Percentiles rank a stretch among this genome's conserved stretches.
Conservation (phyloP, 1,140 invertebrate genomes). For the Megalonaias nervosa region DNA sequence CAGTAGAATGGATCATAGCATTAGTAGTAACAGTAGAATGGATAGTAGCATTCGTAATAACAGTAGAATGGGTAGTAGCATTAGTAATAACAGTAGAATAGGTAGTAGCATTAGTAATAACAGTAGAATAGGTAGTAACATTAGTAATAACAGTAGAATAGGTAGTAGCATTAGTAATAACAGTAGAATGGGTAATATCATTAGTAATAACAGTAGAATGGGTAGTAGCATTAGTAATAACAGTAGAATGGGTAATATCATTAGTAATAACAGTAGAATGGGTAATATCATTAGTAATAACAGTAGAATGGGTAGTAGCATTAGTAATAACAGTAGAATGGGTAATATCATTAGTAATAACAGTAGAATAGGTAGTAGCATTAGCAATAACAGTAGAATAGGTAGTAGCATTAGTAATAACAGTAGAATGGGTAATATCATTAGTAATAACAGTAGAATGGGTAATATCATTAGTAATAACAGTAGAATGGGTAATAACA, state of each 20-base stretch:
- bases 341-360: constrained; percentile 21
- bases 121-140: background rate
- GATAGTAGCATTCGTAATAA: no score
- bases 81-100: background rate
- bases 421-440: constrained; percentile 21
- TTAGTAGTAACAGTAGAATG: background rate
- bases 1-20: constrained; percentile 4
- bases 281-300: no score
- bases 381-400: constrained; percentile 16
- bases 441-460: constrained; percentile 21
- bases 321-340: constrained; percentile 10
- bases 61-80: background rate
- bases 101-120: background rate
- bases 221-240: constrained; percentile 18
- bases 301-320: constrained; percentile 22
- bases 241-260: constrained; percentile 14
- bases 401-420: constrained; percentile 19
- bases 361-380: constrained; percentile 24
- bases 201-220: no score
- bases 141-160: constrained; percentile 5
- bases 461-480: constrained; percentile 18
- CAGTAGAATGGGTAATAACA: constrained; percentile 19
- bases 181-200: no score
- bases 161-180: constrained; percentile 30
- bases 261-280: no score